phyloP scores from a whole-genome alignment of 2,888 invertebrate species.

The Schizaphis graminum region DNA sequence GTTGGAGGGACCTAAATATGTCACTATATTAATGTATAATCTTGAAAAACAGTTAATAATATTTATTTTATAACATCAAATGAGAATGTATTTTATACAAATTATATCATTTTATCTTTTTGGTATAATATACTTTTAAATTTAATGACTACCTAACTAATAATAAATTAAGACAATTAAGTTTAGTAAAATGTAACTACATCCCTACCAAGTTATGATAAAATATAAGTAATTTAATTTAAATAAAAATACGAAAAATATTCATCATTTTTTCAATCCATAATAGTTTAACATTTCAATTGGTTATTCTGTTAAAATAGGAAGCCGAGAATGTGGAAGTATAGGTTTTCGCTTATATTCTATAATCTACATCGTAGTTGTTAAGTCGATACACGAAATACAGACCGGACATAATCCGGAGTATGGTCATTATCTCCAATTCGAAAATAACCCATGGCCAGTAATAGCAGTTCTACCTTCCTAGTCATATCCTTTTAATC shows the following conservation, averaged over 20 bases:
- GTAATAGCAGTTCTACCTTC: conserved; percentile 23
- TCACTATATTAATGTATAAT: no score
- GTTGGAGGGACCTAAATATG: no score
- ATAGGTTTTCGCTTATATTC: background rate
- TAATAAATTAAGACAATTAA: background rate
- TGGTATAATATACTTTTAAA: background rate
- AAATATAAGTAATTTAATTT: no score
- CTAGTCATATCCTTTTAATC: conserved; percentile 17
- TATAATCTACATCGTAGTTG: background rate
- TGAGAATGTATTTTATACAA: background rate
- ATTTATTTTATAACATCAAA: background rate
- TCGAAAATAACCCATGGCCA: background rate
- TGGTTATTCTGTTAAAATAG: background rate
- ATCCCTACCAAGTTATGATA: background rate
- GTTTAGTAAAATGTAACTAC: background rate
- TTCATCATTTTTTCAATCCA: background rate
- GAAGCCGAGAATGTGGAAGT: background rate
- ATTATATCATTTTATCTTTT: background rate
- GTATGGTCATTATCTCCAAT: conserved; percentile 27
- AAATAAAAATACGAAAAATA: background rate
- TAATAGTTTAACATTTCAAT: background rate
- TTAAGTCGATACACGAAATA: background rate
- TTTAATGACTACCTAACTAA: background rate
- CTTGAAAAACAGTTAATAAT: no score
- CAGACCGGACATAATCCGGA: conserved; percentile 9